These are phyloP conservation scores for Euleptes europaea DNA, from an alignment of 2,113 vertebrate species.

Conservation along the genomic window DNA sequence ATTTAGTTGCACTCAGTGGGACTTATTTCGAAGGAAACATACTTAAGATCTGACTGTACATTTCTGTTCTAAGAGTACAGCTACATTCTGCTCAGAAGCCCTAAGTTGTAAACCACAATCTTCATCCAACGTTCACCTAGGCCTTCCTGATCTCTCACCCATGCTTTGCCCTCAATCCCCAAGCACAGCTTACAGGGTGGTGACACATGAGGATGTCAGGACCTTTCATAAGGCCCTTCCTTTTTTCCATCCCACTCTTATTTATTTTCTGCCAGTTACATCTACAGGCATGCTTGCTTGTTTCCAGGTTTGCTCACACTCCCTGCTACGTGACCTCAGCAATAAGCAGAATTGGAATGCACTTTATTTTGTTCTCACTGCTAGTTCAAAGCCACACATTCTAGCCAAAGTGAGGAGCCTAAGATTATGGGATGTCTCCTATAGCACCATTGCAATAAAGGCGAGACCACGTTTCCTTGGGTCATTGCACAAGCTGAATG, in stretches of 20 bases:
- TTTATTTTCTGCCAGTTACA: background rate
- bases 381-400: background rate
- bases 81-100: background rate
- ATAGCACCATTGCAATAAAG: background rate
- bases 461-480: background rate
- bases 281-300: background rate
- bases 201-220: background rate
- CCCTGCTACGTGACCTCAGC: background rate
- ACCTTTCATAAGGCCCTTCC: background rate
- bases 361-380: background rate
- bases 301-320: background rate
- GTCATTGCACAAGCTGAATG: background rate
- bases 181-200: background rate
- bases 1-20: background rate
- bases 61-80: background rate
- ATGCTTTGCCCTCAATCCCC: background rate
- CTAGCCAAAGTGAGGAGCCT: background rate
- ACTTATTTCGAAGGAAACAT: background rate
- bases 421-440: background rate
- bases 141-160: background rate
- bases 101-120: background rate
- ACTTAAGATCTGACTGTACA: background rate
- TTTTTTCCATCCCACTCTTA: background rate
- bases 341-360: background rate
- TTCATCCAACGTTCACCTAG: background rate